Percentiles rank a stretch among this genome's conserved stretches.
Conservation (phyloP, 2,888 invertebrate genomes). For the Macrophya alboannulata region DNA sequence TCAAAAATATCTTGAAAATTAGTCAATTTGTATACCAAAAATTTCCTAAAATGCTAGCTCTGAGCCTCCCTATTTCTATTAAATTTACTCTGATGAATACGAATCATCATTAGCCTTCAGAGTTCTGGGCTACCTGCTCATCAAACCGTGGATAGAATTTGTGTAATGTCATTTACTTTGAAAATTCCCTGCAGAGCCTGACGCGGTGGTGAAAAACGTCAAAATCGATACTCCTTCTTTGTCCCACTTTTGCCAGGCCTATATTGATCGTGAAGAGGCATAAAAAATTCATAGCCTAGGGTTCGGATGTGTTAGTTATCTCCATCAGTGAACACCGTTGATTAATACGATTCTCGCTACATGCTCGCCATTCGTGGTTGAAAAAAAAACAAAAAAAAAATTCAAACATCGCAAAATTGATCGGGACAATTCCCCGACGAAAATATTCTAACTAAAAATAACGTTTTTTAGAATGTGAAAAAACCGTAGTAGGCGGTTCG, state of each 20-base stretch:
- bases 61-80: neutral
- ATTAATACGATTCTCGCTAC: neutral
- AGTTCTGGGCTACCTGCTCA: neutral
- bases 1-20: neutral
- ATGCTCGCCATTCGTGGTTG: neutral
- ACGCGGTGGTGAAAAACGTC: neutral
- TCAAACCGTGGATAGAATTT: neutral
- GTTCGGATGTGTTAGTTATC: constrained; percentile 25
- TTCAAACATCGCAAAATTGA: neutral
- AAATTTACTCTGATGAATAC: constrained; percentile 15
- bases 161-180: constrained; percentile 1
- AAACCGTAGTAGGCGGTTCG: neutral
- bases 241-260: constrained; percentile 15
- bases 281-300: constrained; percentile 22
- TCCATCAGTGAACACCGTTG: neutral
- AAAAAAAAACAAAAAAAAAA: neutral
- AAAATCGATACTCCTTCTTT: constrained; percentile 31
- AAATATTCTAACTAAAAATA: neutral
- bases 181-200: neutral
- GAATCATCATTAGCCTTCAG: neutral
- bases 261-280: constrained; percentile 20
- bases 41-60: neutral
- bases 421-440: neutral
- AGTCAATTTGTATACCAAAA: neutral
- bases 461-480: neutral